Base-by-base conservation (phyloP, 2,888 invertebrate genomes). In the Bimastos eiseni region DNA sequence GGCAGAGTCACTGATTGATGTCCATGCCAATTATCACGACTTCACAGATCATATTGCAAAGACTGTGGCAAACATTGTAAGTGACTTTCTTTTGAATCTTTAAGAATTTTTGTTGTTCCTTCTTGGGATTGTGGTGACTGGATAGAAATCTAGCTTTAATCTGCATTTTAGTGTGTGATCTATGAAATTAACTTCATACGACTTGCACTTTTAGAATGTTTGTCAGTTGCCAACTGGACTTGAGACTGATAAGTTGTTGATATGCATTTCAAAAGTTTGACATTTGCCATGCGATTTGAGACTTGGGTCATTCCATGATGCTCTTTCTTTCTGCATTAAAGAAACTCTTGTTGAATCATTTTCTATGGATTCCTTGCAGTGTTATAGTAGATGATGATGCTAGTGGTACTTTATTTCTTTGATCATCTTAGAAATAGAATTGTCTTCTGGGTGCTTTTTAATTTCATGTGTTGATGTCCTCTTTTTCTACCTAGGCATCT, bases 11-110 rank as follows among this genome's bases (percentile, higher is more conserved):
- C 92, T 94, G 44, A 93, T 94, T 4, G 94, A 94, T 90, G 93
- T 94, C 38, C 94, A 95, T 92, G 92, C 93, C 24, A 94, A 94
- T 91, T 95, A 95, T 94, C 94, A 95, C 91, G 94, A 95, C 88
- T 92, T 95, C 49, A 94, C 94, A 4, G 95, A 95, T 90, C 92
- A 94, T 34, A 93, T 95, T 0, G 94, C 94, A 6, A 94, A 94
- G 90, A 94, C 94, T 90, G 94, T 94, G 0, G 94, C 94, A 19
- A 91, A 94, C 34, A 94, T 94, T 93, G 95, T 95, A 92, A 92
- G 93, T 90, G 33, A 3, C 1, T 37, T 38, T 36, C 44, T 38
- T 34, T 3, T n/a, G 70, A 70, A 70, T 70, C n/a, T 70, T 17
- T 8, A 70, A n/a, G 70, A 30, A 70, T n/a, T 70, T 70, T n/a